A percentile compares a stretch with the other conserved stretches of the same genome.
phyloP scores from a whole-genome alignment of 2,113 vertebrate species.

The Cardinalis cardinalis region DNA sequence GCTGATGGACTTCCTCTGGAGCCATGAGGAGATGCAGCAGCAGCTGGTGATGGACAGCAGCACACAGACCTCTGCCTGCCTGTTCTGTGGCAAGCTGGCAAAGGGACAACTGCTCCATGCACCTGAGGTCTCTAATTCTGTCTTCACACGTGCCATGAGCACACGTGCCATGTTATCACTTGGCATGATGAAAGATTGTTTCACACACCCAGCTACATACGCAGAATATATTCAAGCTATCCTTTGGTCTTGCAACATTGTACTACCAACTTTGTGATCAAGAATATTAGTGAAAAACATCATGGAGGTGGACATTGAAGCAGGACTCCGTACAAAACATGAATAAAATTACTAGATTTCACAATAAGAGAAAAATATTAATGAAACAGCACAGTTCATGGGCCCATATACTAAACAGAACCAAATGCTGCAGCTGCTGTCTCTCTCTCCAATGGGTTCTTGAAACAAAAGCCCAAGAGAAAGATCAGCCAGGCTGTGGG shows the following conservation, averaged over 20 bases:
- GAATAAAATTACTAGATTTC: background rate
- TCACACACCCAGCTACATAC: background rate
- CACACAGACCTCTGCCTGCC: fast-evolving
- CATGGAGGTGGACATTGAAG: background rate
- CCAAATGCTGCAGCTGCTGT: background rate
- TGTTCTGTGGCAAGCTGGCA: background rate
- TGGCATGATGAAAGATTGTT: background rate
- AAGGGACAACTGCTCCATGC: background rate
- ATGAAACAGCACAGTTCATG: background rate
- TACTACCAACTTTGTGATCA: background rate
- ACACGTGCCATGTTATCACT: background rate
- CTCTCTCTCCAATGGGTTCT: background rate
- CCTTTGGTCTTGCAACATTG: background rate
- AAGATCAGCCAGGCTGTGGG: background rate
- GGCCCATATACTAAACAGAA: background rate
- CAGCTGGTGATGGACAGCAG: background rate
- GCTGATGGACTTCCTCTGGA: background rate
- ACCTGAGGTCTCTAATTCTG: background rate
- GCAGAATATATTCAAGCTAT: background rate
- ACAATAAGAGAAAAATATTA: background rate
- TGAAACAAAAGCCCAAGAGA: background rate
- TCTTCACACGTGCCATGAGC: background rate
- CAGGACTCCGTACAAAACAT: background rate
- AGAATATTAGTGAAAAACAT: background rate
- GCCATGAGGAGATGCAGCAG: background rate